Percentiles rank a stretch among this genome's conserved stretches.
These are phyloP conservation scores for Limenitis camilla DNA, from an alignment of 2,888 invertebrate species.

Conservation along the genomic window DNA sequence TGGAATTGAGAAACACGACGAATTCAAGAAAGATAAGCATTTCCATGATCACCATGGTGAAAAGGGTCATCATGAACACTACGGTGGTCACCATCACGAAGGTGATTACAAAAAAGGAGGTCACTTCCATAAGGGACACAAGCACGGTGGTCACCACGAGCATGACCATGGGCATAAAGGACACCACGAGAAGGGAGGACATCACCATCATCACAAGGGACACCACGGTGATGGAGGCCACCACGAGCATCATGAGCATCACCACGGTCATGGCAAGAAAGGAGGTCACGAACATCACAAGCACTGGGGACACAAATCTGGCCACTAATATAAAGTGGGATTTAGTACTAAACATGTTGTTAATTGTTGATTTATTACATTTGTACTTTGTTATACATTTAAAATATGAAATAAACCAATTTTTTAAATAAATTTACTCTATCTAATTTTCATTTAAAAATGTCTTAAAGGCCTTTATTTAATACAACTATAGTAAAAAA, in stretches of 20 bases:
- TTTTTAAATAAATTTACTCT: not conserved
- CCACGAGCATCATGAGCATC: constrained; percentile 82
- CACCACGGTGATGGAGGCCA: constrained; percentile 85
- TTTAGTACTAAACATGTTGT: constrained; percentile 34
- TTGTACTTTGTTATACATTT: constrained; percentile 45
- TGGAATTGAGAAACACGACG: constrained; percentile 86
- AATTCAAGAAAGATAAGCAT: constrained; percentile 88
- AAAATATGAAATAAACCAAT: constrained; percentile 25
- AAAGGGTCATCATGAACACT: constrained; percentile 83
- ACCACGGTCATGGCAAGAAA: constrained; percentile 83
- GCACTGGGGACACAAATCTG: constrained; percentile 81
- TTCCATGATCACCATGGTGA: constrained; percentile 89
- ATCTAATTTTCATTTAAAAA: not conserved
- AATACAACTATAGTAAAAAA: too few relatives aligned
- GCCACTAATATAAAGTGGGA: constrained; percentile 42
- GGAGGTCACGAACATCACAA: constrained; percentile 86
- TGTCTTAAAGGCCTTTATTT: not conserved
- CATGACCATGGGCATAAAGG: constrained; percentile 86
- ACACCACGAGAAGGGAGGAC: constrained; percentile 83
- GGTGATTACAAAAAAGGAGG: constrained; percentile 86
- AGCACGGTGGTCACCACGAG: constrained; percentile 83
- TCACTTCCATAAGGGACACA: constrained; percentile 84
- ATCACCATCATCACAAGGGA: constrained; percentile 84
- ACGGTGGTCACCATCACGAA: constrained; percentile 84
- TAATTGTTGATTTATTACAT: constrained; percentile 47